phyloP scores from a whole-genome alignment of 2,113 vertebrate genomes.

The Leptosomus discolor region DNA sequence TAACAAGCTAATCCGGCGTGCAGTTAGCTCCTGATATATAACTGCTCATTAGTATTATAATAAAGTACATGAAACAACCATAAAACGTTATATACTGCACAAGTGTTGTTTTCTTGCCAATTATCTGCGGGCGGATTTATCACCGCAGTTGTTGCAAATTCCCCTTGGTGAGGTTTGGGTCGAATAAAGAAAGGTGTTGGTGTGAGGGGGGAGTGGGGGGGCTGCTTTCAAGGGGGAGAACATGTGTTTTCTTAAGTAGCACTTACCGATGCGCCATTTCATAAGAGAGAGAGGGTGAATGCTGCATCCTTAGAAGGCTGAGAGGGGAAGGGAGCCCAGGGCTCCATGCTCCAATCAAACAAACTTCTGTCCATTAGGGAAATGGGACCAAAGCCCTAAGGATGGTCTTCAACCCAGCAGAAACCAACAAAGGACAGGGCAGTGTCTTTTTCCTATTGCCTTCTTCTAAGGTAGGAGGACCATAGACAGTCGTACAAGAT shows the following conservation, averaged over 20 bases:
- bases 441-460: neutral
- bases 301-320: conserved; percentile 65
- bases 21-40: conserved; percentile 91
- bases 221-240: conserved; percentile 85
- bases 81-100: conserved; percentile 98
- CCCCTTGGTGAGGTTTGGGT: conserved; percentile 86
- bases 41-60: conserved; percentile 97
- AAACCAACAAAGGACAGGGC: neutral
- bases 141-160: conserved; percentile 88
- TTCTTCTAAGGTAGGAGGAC: neutral
- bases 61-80: conserved; percentile 97
- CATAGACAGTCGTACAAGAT: accelerated
- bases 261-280: conserved; percentile 81
- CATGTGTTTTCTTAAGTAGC: conserved; percentile 85
- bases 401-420: neutral
- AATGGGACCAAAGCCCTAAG: neutral
- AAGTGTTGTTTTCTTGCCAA: conserved; percentile 97
- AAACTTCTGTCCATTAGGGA: conserved; percentile 22
- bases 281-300: conserved; percentile 67
- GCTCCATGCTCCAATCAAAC: neutral
- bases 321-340: conserved; percentile 16
- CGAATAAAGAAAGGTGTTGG: conserved; percentile 86
- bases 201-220: conserved; percentile 67
- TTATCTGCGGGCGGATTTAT: conserved; percentile 95
- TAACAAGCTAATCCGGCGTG: conserved; percentile 92